Percentiles rank a stretch among this genome's conserved stretches.
Conservation (phyloP, 1,140 invertebrate genomes). For the Drosophila novamexicana region DNA sequence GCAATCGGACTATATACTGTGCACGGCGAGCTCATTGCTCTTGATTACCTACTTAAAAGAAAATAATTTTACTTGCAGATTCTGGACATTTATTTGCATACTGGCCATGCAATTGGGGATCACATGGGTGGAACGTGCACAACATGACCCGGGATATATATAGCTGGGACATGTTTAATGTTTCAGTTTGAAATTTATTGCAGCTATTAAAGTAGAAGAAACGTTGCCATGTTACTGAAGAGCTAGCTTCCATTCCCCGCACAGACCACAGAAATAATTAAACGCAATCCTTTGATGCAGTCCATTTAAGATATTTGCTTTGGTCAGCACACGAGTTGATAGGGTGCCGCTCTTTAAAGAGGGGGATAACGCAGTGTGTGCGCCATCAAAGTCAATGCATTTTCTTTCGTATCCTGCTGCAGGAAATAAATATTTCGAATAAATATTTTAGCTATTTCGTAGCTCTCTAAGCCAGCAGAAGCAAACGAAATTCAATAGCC, state of each 20-base stretch:
- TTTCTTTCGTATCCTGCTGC: slow-evolving; percentile 61
- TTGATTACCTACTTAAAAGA: slow-evolving; percentile 4
- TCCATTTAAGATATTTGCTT: slow-evolving; percentile 53
- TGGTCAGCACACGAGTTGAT: slow-evolving; percentile 14
- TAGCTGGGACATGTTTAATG: slow-evolving; percentile 32
- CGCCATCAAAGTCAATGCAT: slow-evolving; percentile 63
- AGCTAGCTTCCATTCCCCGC: background rate
- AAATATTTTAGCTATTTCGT: slow-evolving; percentile 57
- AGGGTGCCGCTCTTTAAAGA: background rate
- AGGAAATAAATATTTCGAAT: slow-evolving; percentile 76
- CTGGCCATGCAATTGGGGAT: slow-evolving; percentile 2
- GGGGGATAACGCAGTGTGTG: slow-evolving; percentile 4
- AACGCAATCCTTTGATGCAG: slow-evolving; percentile 43
- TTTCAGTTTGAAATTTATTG: slow-evolving; percentile 54
- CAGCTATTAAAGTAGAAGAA: slow-evolving; percentile 39
- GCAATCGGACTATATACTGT: background rate
- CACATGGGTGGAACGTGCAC: slow-evolving; percentile 10
- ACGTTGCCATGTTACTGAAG: slow-evolving; percentile 6
- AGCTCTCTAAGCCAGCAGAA: background rate
- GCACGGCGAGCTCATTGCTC: background rate
- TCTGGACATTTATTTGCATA: slow-evolving; percentile 15
- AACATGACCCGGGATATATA: slow-evolving; percentile 15
- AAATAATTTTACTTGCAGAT: slow-evolving; percentile 10
- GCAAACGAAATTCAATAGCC: slow-evolving; percentile 2
- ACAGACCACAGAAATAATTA: slow-evolving; percentile 58